These are phyloP conservation scores for Vombatus ursinus DNA, from an alignment of 2,113 vertebrate genomes.

Conservation along the genomic window DNA sequence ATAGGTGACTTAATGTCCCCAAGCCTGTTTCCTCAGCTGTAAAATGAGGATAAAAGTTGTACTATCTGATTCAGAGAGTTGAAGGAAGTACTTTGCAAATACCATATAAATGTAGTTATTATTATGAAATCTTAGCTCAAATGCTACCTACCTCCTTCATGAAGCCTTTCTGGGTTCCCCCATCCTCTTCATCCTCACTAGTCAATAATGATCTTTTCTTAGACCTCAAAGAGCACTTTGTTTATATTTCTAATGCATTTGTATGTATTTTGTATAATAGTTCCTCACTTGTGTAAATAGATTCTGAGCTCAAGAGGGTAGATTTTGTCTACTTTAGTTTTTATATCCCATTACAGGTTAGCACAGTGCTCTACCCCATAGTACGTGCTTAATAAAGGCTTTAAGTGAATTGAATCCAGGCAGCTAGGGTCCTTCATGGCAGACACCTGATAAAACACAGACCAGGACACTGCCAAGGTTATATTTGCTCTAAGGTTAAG, in stretches of 20 bases:
- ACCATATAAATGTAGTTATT: background rate
- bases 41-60: background rate
- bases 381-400: background rate
- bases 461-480: background rate
- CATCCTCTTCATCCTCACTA: background rate
- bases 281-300: background rate
- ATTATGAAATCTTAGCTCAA: background rate
- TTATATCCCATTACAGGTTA: background rate
- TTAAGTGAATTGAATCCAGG: background rate
- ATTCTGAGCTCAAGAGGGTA: background rate
- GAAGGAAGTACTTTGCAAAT: background rate
- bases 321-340: background rate
- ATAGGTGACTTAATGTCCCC: background rate
- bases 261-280: background rate
- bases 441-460: background rate
- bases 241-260: background rate
- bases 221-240: background rate
- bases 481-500: background rate
- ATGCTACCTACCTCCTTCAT: background rate
- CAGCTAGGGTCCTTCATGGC: no score
- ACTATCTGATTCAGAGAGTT: background rate
- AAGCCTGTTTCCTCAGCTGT: background rate
- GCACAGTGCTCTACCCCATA: background rate
- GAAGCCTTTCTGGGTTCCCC: background rate
- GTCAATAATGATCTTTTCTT: background rate